Evolutionary conservation across 2,888 invertebrate species (phyloP).

Genomic region (Pseudeuparius sepicola): DNA sequence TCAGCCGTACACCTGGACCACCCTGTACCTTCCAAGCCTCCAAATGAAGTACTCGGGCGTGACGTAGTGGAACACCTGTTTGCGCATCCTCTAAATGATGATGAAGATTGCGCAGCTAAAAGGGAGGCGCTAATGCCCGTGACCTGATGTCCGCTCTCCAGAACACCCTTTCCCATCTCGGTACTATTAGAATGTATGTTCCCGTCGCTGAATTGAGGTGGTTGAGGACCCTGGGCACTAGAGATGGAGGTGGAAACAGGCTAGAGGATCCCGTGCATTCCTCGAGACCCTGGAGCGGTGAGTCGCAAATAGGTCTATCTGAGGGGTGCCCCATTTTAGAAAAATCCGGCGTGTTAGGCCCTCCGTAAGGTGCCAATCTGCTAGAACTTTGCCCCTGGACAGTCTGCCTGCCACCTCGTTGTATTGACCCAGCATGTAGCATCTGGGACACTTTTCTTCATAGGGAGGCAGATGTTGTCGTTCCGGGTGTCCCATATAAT

Average conservation of each 20-base stretch:
- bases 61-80: slow-evolving; percentile 20
- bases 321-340: slow-evolving; percentile 20
- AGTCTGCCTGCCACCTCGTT: slow-evolving; percentile 22
- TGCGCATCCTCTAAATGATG: slow-evolving; percentile 16
- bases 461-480: no score
- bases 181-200: slow-evolving; percentile 24
- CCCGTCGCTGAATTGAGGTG: slow-evolving; percentile 25
- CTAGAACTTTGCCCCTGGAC: slow-evolving; percentile 14
- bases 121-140: slow-evolving; percentile 11
- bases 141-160: slow-evolving; percentile 23
- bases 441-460: no score
- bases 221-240: slow-evolving; percentile 25
- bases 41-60: slow-evolving; percentile 22
- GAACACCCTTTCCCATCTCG: slow-evolving; percentile 25
- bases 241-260: slow-evolving; percentile 28
- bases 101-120: slow-evolving; percentile 16
- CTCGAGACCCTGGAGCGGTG: slow-evolving; percentile 18
- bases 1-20: slow-evolving; percentile 19
- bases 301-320: slow-evolving; percentile 21
- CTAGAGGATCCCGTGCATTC: slow-evolving; percentile 13
- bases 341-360: slow-evolving; percentile 16
- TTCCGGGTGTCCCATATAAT: no score
- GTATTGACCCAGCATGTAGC: slow-evolving; percentile 20
- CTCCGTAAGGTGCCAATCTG: slow-evolving; percentile 20
- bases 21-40: slow-evolving; percentile 27